These are phyloP conservation scores for Crepidodera aurea DNA, from an alignment of 2,888 invertebrate species.

Conservation along the genomic window DNA sequence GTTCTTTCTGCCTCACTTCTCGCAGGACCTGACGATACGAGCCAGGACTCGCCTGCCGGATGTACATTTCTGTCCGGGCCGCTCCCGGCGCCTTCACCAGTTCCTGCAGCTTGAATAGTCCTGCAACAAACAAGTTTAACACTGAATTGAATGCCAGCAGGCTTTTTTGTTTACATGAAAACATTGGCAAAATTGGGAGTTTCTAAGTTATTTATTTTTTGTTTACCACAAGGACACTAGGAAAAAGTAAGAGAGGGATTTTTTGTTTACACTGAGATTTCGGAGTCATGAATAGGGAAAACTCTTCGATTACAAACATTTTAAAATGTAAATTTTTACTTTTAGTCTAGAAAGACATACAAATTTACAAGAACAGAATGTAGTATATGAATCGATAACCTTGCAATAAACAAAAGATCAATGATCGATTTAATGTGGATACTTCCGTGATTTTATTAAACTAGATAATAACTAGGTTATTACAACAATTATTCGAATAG, in stretches of 20 bases:
- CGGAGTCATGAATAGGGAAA: too few relatives aligned
- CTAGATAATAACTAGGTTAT: too few relatives aligned
- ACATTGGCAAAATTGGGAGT: background rate
- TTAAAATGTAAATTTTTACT: too few relatives aligned
- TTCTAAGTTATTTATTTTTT: background rate
- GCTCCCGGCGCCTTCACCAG: conserved; percentile 76
- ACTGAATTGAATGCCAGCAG: background rate
- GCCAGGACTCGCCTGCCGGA: conserved; percentile 75
- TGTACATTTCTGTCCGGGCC: conserved; percentile 76
- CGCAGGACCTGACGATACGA: conserved; percentile 79
- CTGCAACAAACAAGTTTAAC: conserved; percentile 57
- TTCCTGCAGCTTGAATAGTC: conserved; percentile 85
- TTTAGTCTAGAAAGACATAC: too few relatives aligned
- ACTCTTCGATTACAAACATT: too few relatives aligned
- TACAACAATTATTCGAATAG: too few relatives aligned
- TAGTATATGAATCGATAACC: too few relatives aligned
- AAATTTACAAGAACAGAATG: too few relatives aligned
- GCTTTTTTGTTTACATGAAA: background rate
- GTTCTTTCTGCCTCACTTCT: conserved; percentile 86
- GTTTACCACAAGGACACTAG: background rate
- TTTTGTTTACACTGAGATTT: too few relatives aligned
- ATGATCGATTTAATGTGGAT: too few relatives aligned
- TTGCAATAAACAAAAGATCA: too few relatives aligned
- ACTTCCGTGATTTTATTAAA: too few relatives aligned
- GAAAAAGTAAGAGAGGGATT: background rate